These are phyloP conservation scores for Cichlasoma orientale DNA, from an alignment of 2,797 vertebrate genomes.

Conservation along the genomic window DNA sequence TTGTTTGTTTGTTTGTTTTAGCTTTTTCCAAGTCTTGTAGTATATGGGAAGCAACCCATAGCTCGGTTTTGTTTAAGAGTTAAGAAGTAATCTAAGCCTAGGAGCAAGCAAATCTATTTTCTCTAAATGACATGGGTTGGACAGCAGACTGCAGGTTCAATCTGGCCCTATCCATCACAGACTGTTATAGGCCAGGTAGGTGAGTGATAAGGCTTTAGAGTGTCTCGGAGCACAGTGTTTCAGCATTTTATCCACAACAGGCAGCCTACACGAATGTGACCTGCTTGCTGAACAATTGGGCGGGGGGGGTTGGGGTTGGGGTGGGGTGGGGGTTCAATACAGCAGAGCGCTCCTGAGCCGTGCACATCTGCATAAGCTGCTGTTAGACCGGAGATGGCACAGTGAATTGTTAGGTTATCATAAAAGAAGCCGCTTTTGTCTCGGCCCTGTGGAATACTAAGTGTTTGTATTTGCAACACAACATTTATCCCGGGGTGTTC, in stretches of 20 bases:
- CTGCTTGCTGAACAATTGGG: constrained; percentile 73
- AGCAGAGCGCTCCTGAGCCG: constrained; percentile 57
- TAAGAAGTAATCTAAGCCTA: constrained; percentile 23
- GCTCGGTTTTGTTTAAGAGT: constrained; percentile 23
- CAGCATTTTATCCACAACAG: constrained; percentile 65
- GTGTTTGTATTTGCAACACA: constrained; percentile 63
- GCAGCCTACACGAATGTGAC: constrained; percentile 68
- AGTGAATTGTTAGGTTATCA: constrained; percentile 72
- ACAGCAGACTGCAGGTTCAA: constrained; percentile 43
- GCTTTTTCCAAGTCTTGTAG: background rate
- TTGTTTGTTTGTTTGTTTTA: background rate
- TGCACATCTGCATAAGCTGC: constrained; percentile 78
- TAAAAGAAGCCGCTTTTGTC: constrained; percentile 66
- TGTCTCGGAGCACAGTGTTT: constrained; percentile 57
- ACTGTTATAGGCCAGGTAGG: constrained; percentile 39
- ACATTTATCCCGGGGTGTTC: constrained; percentile 50
- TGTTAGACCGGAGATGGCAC: constrained; percentile 70
- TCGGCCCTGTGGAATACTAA: constrained; percentile 66
- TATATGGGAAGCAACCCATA: constrained; percentile 24
- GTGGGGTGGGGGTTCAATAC: constrained; percentile 48
- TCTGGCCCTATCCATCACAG: constrained; percentile 58
- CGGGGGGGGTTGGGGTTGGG: background rate
- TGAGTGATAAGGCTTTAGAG: constrained; percentile 57
- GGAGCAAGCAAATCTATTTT: constrained; percentile 37
- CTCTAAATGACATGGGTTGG: constrained; percentile 31